phyloP scores from a whole-genome alignment of 2,797 vertebrate species.

The Prionace glauca region DNA sequence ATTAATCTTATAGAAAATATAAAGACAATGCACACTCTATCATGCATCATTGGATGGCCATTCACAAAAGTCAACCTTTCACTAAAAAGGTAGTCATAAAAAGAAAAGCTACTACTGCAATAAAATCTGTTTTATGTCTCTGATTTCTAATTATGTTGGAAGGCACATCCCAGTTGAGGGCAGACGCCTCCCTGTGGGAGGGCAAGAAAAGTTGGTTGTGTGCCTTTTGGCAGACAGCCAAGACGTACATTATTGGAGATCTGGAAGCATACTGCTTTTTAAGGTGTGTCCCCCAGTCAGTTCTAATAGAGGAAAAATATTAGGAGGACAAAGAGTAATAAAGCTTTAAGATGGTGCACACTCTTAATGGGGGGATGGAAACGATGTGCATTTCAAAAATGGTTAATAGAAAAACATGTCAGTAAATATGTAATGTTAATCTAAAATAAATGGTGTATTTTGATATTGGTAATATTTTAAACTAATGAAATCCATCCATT shows the following conservation, averaged over 20 bases:
- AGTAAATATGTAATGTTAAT: too few species aligned
- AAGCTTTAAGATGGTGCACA: neutral
- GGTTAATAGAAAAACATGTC: too few species aligned
- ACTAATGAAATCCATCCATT: neutral
- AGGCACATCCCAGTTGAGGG: neutral
- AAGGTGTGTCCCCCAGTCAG: slow-evolving; percentile 13
- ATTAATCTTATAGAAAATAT: neutral
- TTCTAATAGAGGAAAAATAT: slow-evolving; percentile 15
- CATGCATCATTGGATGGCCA: neutral
- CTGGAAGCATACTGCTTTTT: slow-evolving; percentile 11
- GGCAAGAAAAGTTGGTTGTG: slow-evolving; percentile 28
- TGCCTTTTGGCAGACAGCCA: slow-evolving; percentile 36
- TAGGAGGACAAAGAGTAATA: neutral
- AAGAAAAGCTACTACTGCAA: neutral
- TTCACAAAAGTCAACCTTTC: neutral
- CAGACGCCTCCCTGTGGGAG: slow-evolving; percentile 31
- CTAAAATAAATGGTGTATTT: too few species aligned
- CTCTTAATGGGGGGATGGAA: neutral
- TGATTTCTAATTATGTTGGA: slow-evolving; percentile 34
- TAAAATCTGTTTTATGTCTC: slow-evolving; percentile 30
- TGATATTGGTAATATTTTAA: neutral
- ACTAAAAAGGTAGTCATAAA: neutral
- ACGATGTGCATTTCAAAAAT: neutral
- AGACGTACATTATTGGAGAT: slow-evolving; percentile 29
- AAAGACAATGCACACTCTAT: neutral